Conservation (phyloP, 2,113 vertebrate genomes). For the Caracal caracal region DNA sequence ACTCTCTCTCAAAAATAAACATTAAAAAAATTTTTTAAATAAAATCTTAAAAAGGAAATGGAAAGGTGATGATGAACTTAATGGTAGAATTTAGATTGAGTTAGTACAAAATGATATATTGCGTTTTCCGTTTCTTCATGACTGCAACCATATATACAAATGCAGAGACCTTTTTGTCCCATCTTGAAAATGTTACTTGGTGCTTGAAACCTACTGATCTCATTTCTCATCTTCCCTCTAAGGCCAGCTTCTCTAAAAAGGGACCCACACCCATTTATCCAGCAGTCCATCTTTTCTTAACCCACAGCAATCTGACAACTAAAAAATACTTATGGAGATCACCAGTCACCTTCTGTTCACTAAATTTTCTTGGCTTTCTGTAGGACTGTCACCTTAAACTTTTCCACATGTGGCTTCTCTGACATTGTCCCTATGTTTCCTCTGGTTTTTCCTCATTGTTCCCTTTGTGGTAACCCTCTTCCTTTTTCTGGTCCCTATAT, state of each 20-base stretch:
- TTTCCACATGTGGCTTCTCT: not conserved
- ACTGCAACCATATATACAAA: not conserved
- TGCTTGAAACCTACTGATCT: not conserved
- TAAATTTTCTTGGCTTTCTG: not conserved
- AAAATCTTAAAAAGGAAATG: not conserved
- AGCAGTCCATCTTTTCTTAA: not conserved
- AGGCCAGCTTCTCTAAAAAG: not conserved
- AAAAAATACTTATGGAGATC: not conserved
- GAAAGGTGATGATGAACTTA: not conserved
- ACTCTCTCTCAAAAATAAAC: no score
- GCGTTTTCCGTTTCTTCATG: not conserved
- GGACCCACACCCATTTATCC: not conserved
- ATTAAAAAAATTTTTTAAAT: not conserved
- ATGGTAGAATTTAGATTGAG: not conserved
- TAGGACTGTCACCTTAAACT: not conserved
- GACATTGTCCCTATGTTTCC: not conserved
- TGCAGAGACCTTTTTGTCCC: not conserved
- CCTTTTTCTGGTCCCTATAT: not conserved
- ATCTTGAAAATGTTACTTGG: not conserved
- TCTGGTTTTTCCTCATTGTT: not conserved
- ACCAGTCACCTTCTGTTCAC: not conserved
- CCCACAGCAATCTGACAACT: not conserved
- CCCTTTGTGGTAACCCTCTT: not conserved
- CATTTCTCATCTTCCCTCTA: not conserved
- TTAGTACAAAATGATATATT: not conserved